Evolutionary conservation across 2,888 invertebrate species (phyloP).

Genomic region (Drosophila silvestris): DNA sequence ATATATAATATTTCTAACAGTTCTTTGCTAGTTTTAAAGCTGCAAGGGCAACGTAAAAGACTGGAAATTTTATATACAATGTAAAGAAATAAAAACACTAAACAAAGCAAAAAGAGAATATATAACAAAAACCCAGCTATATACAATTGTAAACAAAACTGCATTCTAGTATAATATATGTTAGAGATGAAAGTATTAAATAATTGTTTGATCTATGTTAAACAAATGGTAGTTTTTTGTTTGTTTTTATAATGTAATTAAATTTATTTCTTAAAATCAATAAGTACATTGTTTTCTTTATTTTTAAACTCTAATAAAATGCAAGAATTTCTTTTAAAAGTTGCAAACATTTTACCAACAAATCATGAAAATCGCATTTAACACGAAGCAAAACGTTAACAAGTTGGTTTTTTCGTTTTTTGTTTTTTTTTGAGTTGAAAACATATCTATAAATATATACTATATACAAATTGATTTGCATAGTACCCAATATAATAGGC

Average conservation of each 20-base stretch:
- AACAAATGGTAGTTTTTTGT: slow-evolving; percentile 4
- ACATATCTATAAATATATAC: slow-evolving; percentile 40
- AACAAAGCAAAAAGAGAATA: slow-evolving; percentile 1
- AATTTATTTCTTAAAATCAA: slow-evolving; percentile 61
- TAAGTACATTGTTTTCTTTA: slow-evolving; percentile 50
- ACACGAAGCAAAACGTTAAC: slow-evolving; percentile 63
- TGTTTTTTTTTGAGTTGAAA: slow-evolving; percentile 25
- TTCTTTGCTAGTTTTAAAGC: slow-evolving; percentile 28
- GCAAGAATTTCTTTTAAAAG: slow-evolving; percentile 46
- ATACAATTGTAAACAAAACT: slow-evolving; percentile 18
- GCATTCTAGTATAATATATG: slow-evolving; percentile 27
- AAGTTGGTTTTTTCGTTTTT: slow-evolving; percentile 26
- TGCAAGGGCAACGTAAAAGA: slow-evolving; percentile 66
- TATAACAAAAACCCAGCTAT: background rate
- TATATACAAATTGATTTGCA: slow-evolving; percentile 41
- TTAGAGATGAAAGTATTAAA: slow-evolving; percentile 44
- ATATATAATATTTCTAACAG: slow-evolving; percentile 63
- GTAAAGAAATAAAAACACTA: slow-evolving; percentile 14
- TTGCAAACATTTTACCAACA: slow-evolving; percentile 38
- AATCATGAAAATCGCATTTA: slow-evolving; percentile 44
- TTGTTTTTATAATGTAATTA: slow-evolving; percentile 41
- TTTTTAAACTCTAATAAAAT: slow-evolving; percentile 60
- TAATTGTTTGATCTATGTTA: slow-evolving; percentile 30
- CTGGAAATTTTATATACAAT: slow-evolving; percentile 59
- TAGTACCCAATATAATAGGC: slow-evolving; percentile 9